phyloP scores from a whole-genome alignment of 2,113 vertebrate genomes.

The Acanthisitta chloris region DNA sequence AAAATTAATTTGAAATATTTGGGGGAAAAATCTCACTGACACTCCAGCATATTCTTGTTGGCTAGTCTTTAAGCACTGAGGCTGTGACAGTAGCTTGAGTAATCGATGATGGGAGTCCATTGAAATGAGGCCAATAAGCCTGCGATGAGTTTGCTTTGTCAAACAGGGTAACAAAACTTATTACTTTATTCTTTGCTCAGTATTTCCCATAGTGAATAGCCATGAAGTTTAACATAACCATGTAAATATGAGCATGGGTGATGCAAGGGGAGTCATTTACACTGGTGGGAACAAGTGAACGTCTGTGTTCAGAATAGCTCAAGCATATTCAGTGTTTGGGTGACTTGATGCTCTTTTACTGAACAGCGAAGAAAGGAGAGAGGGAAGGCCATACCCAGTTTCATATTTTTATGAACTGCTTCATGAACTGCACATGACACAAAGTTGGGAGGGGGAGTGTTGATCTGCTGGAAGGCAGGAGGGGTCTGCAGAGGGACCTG shows the following conservation, averaged over 20 bases:
- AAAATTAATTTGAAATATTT: slow-evolving; percentile 9
- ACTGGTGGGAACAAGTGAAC: fast-evolving
- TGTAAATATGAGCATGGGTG: fast-evolving
- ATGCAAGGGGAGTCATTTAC: neutral
- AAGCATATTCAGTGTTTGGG: neutral
- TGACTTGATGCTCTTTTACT: neutral
- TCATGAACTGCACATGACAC: too few relatives aligned
- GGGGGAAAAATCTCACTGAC: neutral
- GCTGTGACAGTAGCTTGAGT: neutral
- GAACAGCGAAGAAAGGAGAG: neutral
- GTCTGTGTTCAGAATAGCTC: neutral
- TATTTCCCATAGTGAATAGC: neutral
- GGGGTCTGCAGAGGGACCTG: too few relatives aligned
- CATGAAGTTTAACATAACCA: neutral
- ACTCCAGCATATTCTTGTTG: neutral
- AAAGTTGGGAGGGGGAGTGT: too few relatives aligned
- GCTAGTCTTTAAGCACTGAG: neutral
- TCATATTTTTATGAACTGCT: neutral
- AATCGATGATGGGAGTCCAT: neutral
- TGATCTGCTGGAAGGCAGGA: too few relatives aligned
- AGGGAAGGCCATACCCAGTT: neutral
- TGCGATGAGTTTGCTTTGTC: neutral
- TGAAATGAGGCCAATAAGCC: neutral
- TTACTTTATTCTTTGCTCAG: neutral
- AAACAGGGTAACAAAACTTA: slow-evolving; percentile 2